These are phyloP conservation scores for Pristiophorus japonicus DNA, from an alignment of 2,113 vertebrate species.

Conservation along the genomic window DNA sequence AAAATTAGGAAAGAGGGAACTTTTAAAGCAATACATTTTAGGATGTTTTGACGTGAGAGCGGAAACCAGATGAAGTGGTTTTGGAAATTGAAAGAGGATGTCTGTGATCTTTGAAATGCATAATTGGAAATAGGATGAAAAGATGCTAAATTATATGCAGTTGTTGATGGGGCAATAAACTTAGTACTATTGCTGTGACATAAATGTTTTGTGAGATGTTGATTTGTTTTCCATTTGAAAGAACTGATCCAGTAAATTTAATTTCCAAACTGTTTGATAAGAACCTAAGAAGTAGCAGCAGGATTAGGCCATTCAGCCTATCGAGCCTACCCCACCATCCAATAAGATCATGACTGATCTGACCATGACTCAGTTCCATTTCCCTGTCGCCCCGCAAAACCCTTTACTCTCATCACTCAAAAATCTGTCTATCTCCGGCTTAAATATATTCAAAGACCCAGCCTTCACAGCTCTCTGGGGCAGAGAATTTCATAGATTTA, in stretches of 20 bases:
- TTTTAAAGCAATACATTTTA: background rate
- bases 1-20: background rate
- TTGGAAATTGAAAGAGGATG: background rate
- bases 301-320: too few species aligned
- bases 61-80: background rate
- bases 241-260: background rate
- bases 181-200: background rate
- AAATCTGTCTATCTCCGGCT: too few species aligned
- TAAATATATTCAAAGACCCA: too few species aligned
- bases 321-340: too few species aligned
- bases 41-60: background rate
- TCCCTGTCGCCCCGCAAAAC: too few species aligned
- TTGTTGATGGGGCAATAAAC: background rate
- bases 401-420: too few species aligned
- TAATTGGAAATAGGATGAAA: background rate
- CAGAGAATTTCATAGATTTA: too few species aligned
- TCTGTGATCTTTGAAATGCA: background rate
- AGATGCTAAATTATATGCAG: background rate
- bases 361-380: too few species aligned
- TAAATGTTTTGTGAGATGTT: background rate
- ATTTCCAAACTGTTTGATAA: background rate
- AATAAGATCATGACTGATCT: too few species aligned
- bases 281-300: too few species aligned
- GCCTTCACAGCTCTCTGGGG: too few species aligned
- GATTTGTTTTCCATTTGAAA: background rate